Evolutionary conservation across 2,797 vertebrate genomes (phyloP).

Genomic region (Spondyliosoma cantharus): DNA sequence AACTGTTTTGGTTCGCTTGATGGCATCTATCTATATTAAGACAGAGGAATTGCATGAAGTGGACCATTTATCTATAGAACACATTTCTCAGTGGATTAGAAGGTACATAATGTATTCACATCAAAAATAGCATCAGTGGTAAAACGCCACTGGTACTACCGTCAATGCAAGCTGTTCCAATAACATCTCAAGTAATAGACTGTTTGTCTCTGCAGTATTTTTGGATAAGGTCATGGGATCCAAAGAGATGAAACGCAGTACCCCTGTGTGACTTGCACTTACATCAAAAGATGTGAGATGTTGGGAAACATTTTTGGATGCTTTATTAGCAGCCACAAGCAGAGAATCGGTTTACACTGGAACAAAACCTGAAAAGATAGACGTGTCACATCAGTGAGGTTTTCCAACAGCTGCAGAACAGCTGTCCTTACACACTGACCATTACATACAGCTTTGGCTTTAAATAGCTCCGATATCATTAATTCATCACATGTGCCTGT

Average conservation of each 20-base stretch:
- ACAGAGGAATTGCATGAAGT: not conserved
- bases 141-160: not conserved
- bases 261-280: not conserved
- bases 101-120: not conserved
- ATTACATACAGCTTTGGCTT: not conserved
- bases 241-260: not conserved
- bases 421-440: not conserved
- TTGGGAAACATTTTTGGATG: not conserved
- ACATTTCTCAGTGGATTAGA: not conserved
- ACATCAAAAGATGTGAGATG: not conserved
- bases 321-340: not conserved
- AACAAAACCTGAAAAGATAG: not conserved
- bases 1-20: not conserved
- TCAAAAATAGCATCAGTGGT: not conserved
- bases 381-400: not conserved
- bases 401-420: not conserved
- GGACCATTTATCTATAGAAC: not conserved
- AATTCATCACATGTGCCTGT: constrained; percentile 12
- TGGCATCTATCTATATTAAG: not conserved
- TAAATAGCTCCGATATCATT: constrained; percentile 11
- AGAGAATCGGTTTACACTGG: not conserved
- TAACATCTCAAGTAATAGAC: not conserved
- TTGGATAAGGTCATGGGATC: not conserved
- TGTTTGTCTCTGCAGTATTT: not conserved
- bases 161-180: not conserved